Evolutionary conservation across 2,888 invertebrate species (phyloP).

Genomic region (Agrenia bidenticulata): DNA sequence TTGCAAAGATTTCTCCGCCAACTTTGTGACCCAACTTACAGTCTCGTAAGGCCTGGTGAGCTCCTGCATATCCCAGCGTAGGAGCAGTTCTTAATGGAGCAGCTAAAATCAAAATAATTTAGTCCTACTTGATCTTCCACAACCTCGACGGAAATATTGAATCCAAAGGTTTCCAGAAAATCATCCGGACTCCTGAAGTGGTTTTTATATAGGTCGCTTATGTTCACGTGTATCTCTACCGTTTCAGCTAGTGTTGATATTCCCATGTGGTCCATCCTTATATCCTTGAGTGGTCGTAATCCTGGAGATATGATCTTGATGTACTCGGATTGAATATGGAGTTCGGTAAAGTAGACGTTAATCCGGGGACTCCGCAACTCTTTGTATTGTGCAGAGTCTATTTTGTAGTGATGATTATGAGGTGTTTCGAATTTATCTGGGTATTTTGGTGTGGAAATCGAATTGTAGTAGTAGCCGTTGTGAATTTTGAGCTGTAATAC

Average conservation of each 20-base stretch:
- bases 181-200: background rate
- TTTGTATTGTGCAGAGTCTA: background rate
- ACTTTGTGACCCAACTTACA: too few species aligned
- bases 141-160: conserved; percentile 5
- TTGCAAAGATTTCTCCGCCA: too few species aligned
- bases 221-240: background rate
- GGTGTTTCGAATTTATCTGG: background rate
- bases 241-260: background rate
- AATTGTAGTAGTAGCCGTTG: background rate
- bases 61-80: background rate
- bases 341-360: background rate
- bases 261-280: background rate
- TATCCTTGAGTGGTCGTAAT: background rate
- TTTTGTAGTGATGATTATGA: background rate
- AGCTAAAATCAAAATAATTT: background rate
- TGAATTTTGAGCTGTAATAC: too few species aligned
- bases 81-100: background rate
- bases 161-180: background rate
- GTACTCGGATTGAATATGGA: background rate
- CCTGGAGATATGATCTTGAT: background rate
- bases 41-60: background rate
- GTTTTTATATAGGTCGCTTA: background rate
- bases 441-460: background rate
- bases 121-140: background rate
- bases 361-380: background rate